These are phyloP conservation scores for Andrena marginata DNA, from an alignment of 2,888 invertebrate genomes.

Conservation along the genomic window DNA sequence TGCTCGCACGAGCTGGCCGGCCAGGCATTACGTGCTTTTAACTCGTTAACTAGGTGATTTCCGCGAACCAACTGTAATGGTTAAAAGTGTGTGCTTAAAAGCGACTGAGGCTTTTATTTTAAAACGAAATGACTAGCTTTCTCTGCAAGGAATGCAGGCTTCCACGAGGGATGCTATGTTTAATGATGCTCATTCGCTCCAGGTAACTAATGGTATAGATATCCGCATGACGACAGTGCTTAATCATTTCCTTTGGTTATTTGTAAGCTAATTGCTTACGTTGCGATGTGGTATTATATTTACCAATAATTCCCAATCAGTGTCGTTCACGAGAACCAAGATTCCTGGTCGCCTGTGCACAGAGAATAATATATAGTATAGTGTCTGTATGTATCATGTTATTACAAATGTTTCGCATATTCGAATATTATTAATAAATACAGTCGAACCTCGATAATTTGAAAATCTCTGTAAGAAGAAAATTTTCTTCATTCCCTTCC, in stretches of 20 bases:
- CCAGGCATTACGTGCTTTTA: not conserved
- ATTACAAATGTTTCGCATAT: not conserved
- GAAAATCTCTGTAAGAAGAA: no score
- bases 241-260: no score
- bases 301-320: conserved; percentile 97
- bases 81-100: not conserved
- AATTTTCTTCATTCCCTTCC: no score
- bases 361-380: conserved; percentile 21
- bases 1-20: no score
- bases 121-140: no score
- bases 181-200: no score
- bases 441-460: no score
- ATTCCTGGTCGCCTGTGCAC: conserved; percentile 93
- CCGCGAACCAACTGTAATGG: not conserved
- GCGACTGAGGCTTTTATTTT: not conserved
- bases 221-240: no score
- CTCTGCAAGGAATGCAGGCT: no score
- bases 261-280: not conserved
- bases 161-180: no score
- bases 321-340: conserved; percentile 96
- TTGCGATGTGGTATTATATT: conserved; percentile 72
- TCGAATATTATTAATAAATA: not conserved
- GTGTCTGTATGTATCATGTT: not conserved
- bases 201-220: not conserved
- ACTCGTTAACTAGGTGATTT: not conserved